Conservation (phyloP, 2,797 vertebrate genomes). For the Coregonus ussuriensis region DNA sequence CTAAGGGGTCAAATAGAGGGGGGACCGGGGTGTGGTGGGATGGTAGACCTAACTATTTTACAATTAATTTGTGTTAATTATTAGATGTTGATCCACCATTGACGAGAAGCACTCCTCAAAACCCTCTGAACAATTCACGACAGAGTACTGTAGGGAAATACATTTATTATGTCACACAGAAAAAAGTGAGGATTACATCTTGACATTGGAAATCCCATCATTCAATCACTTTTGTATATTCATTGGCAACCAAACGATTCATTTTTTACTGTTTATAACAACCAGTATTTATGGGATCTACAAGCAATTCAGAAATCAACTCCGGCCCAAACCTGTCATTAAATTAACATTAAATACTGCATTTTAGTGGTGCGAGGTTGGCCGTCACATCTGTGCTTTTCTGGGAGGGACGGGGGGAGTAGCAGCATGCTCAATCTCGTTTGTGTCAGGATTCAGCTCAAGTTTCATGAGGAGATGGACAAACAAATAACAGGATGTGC, state of each 20-base stretch:
- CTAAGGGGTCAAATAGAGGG: too few species aligned
- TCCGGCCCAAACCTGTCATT: background rate
- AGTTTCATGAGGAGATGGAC: background rate
- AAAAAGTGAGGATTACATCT: too few species aligned
- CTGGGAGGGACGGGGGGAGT: background rate
- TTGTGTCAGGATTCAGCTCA: background rate
- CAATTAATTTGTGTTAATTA: too few species aligned
- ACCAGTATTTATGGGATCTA: background rate
- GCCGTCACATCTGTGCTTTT: background rate
- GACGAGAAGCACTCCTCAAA: too few species aligned
- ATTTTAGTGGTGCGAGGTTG: background rate
- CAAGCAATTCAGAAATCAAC: background rate
- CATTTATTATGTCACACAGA: background rate
- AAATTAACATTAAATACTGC: background rate
- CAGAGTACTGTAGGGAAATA: background rate
- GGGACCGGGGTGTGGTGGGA: too few species aligned
- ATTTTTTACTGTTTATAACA: background rate
- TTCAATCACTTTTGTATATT: background rate
- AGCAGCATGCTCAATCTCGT: background rate
- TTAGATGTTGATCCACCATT: too few species aligned
- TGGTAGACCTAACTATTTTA: too few species aligned
- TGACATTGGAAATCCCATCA: background rate
- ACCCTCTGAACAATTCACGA: too few species aligned
- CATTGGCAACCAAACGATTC: background rate
- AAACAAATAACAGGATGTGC: background rate